Conservation (phyloP, 2,113 vertebrate genomes). For the Dendrocopos noguchii region DNA sequence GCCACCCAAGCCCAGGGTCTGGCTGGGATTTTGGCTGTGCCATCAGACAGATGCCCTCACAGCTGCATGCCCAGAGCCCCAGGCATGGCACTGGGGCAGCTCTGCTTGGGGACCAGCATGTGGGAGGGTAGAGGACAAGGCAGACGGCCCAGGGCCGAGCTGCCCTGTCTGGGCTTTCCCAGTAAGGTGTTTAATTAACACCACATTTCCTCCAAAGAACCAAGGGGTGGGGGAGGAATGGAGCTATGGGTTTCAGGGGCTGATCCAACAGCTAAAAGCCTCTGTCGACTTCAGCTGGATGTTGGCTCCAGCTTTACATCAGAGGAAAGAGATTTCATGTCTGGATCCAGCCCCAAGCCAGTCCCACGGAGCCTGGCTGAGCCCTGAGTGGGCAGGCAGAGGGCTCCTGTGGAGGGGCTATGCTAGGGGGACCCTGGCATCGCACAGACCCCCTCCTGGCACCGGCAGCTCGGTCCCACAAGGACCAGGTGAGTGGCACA, state of each 20-base stretch:
- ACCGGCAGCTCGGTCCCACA: fast-evolving
- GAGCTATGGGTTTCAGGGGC: not conserved
- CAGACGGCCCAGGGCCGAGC: not conserved
- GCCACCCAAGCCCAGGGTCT: fast-evolving
- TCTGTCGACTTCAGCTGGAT: not conserved
- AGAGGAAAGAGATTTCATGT: not conserved
- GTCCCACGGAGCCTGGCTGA: not conserved
- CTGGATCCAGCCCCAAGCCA: not conserved
- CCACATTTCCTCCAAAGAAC: not conserved
- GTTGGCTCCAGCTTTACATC: not conserved
- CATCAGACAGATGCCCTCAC: not conserved
- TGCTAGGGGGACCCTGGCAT: not conserved
- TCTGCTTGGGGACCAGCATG: not conserved
- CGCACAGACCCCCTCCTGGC: fast-evolving
- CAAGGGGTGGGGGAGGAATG: not conserved
- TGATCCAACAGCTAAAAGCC: constrained; percentile 7
- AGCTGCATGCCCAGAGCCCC: not conserved
- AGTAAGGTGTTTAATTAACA: not conserved
- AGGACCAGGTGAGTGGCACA: fast-evolving
- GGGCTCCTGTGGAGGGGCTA: not conserved
- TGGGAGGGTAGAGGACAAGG: fast-evolving
- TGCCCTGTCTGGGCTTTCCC: not conserved
- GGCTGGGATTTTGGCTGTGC: not conserved
- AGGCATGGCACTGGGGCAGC: fast-evolving
- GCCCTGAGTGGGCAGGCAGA: not conserved